Evolutionary conservation across 1,140 invertebrate species (phyloP).

Genomic region (Pararge aegeria): DNA sequence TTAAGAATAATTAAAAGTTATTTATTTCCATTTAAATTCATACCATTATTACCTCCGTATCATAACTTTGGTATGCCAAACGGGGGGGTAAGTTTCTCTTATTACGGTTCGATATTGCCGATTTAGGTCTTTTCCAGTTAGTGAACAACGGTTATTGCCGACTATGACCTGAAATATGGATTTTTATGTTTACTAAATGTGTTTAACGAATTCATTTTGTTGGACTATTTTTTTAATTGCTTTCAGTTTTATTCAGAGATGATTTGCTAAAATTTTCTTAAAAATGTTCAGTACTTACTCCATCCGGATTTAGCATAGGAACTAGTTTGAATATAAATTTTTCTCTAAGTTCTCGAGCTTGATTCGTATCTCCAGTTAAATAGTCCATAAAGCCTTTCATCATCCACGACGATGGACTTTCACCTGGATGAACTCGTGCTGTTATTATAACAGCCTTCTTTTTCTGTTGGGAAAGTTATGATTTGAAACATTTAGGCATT

Average conservation of each 20-base stretch:
- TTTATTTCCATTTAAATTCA: background rate
- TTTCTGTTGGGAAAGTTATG: conserved; percentile 73
- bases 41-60: conserved; percentile 83
- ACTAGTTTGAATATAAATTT: conserved; percentile 98
- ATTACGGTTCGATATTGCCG: conserved; percentile 94
- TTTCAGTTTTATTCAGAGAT: too few species aligned
- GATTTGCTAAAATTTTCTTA: too few species aligned
- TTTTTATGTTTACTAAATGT: too few species aligned
- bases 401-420: conserved; percentile 97
- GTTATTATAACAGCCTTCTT: conserved; percentile 93
- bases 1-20: conserved; percentile 16
- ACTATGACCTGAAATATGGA: conserved; percentile 84
- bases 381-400: conserved; percentile 98
- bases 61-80: conserved; percentile 96
- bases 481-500: too few species aligned
- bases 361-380: conserved; percentile 89
- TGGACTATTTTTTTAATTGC: too few species aligned
- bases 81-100: conserved; percentile 93
- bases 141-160: conserved; percentile 94
- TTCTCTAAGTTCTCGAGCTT: conserved; percentile 91
- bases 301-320: conserved; percentile 97
- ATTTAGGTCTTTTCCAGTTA: conserved; percentile 93
- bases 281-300: conserved; percentile 80
- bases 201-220: too few species aligned
- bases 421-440: conserved; percentile 96